Evolutionary conservation across 2,797 vertebrate genomes (phyloP), one percentile per base, ranked within the genome.

Genomic region (Agapornis canus): DNA sequence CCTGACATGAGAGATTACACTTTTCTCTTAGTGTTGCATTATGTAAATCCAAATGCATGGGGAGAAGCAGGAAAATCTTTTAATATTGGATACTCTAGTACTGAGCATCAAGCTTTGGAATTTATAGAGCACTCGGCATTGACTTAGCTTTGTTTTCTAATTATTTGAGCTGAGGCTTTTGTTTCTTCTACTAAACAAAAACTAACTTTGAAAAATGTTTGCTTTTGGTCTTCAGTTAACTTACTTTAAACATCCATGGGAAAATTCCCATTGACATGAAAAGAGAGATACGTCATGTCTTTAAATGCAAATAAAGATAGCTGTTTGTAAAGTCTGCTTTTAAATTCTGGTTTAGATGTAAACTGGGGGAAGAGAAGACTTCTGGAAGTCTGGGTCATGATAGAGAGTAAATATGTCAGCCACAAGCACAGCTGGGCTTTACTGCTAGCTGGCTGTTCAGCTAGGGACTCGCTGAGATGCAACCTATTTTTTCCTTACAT

Each of bases 1-100:
- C 99, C 99, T 99, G 75, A 17, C n/a, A 42, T 0, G 2, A 69
- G 76, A 76, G 32, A 40, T 31, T 52, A 63, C 16, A 51, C 5
- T 82, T 72, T 51, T 10, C 54, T 63, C 59, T 19, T 29, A 5
- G 31, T 20, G 37, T 51, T 59, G 21, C 26, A 5, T 39, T 39
- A 31, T 3, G 13, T 10, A 73, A 79, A 43, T 39, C 8, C 86
- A 82, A 73, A 45, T n/a, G 3, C 43, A 20, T 15, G 18, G 7
- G 15, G 31, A 31, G 11, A 54, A 78, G 19, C 2, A 10, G 6
- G 22, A 64, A 82, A 76, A 4, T 0, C 2, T 39, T 40, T 42
- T 77, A 42, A 27, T 48, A 19, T 0, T 68, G 56, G 29, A 14
- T 83, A 25, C 32, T 54, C 5, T 43, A 37, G 63, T 27, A 59